Conservation (phyloP, 2,113 vertebrate genomes). For the Micronisus gabar region DNA sequence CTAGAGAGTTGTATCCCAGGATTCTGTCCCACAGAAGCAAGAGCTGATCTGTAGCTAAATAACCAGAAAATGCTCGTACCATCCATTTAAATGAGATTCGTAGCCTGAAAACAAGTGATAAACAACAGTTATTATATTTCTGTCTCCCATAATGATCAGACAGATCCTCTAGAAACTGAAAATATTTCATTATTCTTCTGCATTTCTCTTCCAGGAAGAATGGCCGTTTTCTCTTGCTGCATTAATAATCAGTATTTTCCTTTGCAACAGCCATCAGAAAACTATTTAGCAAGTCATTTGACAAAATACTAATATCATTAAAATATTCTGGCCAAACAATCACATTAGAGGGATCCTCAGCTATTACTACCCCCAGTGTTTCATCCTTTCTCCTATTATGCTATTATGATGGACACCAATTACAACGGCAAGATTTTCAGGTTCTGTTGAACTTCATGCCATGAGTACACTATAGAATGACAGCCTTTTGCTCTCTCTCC, state of each 20-base stretch:
- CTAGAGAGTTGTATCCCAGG: conserved; percentile 92
- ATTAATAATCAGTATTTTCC: background rate
- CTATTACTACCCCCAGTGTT: background rate
- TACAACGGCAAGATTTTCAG: background rate
- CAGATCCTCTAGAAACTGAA: background rate
- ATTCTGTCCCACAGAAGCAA: conserved; percentile 96
- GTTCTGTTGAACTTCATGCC: background rate
- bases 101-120: conserved; percentile 74
- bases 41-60: conserved; percentile 96
- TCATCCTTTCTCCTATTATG: background rate
- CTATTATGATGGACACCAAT: background rate
- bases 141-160: background rate
- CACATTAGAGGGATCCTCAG: background rate
- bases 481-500: background rate
- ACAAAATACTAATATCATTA: background rate
- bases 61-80: conserved; percentile 96
- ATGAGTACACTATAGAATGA: background rate
- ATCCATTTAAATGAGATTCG: conserved; percentile 99
- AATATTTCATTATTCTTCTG: background rate
- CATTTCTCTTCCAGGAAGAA: background rate
- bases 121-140: background rate
- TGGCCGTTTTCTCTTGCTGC: background rate
- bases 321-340: background rate
- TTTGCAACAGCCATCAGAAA: background rate
- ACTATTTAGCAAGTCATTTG: background rate